A percentile compares a stretch with the other conserved stretches of the same genome.
Evolutionary conservation across 2,113 vertebrate species (phyloP).

Genomic region (Upupa epops): DNA sequence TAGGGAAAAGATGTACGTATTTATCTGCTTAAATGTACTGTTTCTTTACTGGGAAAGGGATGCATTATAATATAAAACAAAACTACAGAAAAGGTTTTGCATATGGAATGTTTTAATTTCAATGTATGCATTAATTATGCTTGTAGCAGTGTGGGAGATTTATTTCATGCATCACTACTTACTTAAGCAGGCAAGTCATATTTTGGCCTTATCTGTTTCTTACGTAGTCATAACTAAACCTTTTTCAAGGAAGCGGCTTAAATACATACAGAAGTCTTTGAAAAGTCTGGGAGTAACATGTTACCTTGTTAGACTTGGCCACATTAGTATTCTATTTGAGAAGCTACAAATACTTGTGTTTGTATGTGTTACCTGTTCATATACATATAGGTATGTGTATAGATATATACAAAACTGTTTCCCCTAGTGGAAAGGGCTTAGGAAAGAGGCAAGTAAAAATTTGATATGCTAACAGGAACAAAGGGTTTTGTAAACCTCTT

Average conservation of each 20-base stretch:
- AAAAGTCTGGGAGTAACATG: not conserved
- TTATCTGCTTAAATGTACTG: not conserved
- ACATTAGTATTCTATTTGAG: not conserved
- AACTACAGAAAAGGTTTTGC: not conserved
- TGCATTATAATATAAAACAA: not conserved
- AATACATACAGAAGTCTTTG: not conserved
- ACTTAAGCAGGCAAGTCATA: not conserved
- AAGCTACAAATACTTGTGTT: not conserved
- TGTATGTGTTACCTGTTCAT: not conserved
- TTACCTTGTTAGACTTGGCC: not conserved
- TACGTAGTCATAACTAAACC: not conserved
- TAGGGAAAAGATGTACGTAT: not conserved
- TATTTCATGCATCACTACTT: not conserved
- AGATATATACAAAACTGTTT: not conserved
- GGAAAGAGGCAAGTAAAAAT: not conserved
- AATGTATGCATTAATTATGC: no score
- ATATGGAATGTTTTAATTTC: not conserved
- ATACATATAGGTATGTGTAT: accelerated
- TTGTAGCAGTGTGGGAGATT: not conserved
- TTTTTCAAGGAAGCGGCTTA: not conserved
- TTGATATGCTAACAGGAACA: not conserved
- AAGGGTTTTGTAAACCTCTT: not conserved
- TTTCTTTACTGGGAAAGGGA: not conserved
- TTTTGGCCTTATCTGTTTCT: not conserved
- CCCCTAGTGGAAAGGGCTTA: not conserved